These are phyloP conservation scores for Drosophila testacea DNA, from an alignment of 2,888 invertebrate genomes.

Conservation along the genomic window DNA sequence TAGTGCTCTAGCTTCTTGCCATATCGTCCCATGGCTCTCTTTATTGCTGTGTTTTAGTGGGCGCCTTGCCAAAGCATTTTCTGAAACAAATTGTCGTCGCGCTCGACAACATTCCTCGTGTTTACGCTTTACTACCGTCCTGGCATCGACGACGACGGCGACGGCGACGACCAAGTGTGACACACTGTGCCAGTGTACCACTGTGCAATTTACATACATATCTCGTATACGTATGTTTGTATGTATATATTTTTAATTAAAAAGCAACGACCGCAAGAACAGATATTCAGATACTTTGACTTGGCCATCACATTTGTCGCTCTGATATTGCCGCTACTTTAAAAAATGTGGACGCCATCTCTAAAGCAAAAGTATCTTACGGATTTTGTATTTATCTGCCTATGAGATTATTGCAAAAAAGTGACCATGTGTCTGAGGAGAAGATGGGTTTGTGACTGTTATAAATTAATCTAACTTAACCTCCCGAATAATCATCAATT, in stretches of 20 bases:
- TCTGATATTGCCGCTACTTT: not conserved
- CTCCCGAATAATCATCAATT: not conserved
- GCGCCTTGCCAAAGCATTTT: constrained; percentile 81
- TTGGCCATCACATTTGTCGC: constrained; percentile 17
- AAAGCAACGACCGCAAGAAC: constrained; percentile 49
- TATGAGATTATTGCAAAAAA: not conserved
- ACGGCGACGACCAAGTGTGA: constrained; percentile 56
- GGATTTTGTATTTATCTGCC: not conserved
- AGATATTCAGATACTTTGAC: constrained; percentile 27
- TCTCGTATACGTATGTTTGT: not conserved
- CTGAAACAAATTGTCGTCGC: constrained; percentile 83
- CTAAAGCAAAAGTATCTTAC: not conserved
- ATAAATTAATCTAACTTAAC: not conserved
- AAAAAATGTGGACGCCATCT: not conserved
- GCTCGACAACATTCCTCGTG: constrained; percentile 83
- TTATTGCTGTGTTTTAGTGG: constrained; percentile 80
- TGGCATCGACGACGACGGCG: constrained; percentile 31
- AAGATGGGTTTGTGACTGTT: not conserved
- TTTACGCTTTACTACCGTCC: constrained; percentile 68
- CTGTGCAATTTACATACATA: constrained; percentile 42
- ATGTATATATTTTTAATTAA: constrained; percentile 23
- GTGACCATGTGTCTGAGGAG: not conserved
- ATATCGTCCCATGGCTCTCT: constrained; percentile 52
- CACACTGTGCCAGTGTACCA: constrained; percentile 69
- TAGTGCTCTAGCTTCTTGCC: constrained; percentile 28